These are phyloP conservation scores for Hypomesus transpacificus DNA, from an alignment of 2,113 vertebrate species.

Conservation along the genomic window DNA sequence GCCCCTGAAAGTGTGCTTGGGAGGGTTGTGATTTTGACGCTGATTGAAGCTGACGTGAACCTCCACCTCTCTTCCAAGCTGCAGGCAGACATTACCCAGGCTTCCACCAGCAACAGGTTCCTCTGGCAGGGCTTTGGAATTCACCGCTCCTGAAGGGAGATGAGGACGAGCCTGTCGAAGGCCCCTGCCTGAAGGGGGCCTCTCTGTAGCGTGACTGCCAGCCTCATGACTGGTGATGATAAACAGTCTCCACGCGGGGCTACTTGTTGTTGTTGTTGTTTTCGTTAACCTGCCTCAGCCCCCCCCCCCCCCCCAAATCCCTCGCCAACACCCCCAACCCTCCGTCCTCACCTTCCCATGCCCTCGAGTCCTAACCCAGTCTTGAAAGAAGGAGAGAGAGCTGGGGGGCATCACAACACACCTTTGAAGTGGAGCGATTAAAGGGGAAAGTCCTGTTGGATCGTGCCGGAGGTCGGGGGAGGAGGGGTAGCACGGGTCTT, in stretches of 20 bases:
- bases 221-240: neutral
- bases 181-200: neutral
- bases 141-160: neutral
- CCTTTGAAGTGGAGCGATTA: slow-evolving; percentile 69
- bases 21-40: slow-evolving; percentile 35
- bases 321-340: neutral
- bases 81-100: slow-evolving; percentile 44
- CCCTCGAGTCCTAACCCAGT: slow-evolving; percentile 36
- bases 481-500: slow-evolving; percentile 44
- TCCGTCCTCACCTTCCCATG: slow-evolving; percentile 27
- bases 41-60: slow-evolving; percentile 48
- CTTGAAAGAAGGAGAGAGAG: slow-evolving; percentile 43
- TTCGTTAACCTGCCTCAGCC: neutral
- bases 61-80: slow-evolving; percentile 33
- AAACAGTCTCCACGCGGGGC: neutral
- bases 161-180: neutral
- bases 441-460: slow-evolving; percentile 64
- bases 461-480: slow-evolving; percentile 45
- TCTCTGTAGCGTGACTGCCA: too few species aligned
- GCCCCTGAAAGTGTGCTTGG: slow-evolving; percentile 19
- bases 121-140: slow-evolving; percentile 4
- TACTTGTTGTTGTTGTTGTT: neutral
- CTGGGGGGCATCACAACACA: slow-evolving; percentile 42
- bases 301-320: neutral
- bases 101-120: slow-evolving; percentile 33